Conservation (phyloP, 2,797 vertebrate genomes). For the Australoheros facetus region DNA sequence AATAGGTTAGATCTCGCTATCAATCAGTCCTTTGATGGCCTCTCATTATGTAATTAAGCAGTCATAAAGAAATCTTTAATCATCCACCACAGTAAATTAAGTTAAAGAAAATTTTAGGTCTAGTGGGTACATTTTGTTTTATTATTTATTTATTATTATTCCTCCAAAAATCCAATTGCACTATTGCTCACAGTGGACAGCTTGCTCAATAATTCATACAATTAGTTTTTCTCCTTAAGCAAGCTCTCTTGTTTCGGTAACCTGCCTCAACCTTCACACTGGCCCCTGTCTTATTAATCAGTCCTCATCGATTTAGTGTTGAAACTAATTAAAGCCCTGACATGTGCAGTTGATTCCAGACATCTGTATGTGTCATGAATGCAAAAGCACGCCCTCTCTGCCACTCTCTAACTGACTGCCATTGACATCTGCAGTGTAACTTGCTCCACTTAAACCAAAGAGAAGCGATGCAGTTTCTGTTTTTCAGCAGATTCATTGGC, state of each 20-base stretch:
- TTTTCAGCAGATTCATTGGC: constrained; percentile 51
- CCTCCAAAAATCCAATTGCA: constrained; percentile 54
- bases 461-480: constrained; percentile 30
- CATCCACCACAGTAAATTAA: constrained; percentile 42
- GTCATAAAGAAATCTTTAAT: constrained; percentile 35
- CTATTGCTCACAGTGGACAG: constrained; percentile 75
- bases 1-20: constrained; percentile 11
- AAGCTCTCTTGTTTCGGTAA: constrained; percentile 80
- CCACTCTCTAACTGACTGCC: constrained; percentile 57
- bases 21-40: constrained; percentile 19
- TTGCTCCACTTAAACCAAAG: constrained; percentile 36
- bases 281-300: constrained; percentile 82
- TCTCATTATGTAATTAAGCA: constrained; percentile 44
- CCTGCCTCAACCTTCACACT: constrained; percentile 72
- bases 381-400: constrained; percentile 50
- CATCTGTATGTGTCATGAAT: constrained; percentile 77
- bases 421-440: constrained; percentile 50
- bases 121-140: constrained; percentile 45
- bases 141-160: constrained; percentile 50
- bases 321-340: constrained; percentile 80
- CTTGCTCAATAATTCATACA: constrained; percentile 82
- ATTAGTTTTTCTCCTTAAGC: constrained; percentile 81
- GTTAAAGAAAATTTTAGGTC: constrained; percentile 48
- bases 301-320: constrained; percentile 80
- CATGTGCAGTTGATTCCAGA: constrained; percentile 80